A percentile compares a stretch with the other conserved stretches of the same genome.
Evolutionary conservation across 2,888 invertebrate genomes (phyloP).

Genomic region (Scaptomyza parva): DNA sequence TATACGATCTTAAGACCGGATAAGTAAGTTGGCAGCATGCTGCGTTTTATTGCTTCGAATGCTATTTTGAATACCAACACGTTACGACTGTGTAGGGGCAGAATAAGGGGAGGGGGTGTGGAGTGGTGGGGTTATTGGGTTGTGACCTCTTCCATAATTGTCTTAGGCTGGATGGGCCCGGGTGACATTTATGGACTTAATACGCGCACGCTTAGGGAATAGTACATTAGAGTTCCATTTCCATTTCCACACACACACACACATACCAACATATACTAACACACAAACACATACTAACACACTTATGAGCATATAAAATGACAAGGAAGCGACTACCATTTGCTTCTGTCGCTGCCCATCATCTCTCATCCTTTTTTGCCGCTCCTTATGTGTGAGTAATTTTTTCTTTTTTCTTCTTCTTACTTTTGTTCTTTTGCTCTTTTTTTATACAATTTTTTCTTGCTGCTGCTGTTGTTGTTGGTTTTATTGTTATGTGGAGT

Average conservation of each 20-base stretch:
- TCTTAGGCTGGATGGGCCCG: constrained; percentile 57
- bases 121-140: constrained; percentile 2
- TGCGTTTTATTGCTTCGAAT: constrained; percentile 81
- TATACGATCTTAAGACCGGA: constrained; percentile 69
- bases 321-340: constrained; percentile 58
- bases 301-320: constrained; percentile 28
- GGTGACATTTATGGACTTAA: constrained; percentile 80
- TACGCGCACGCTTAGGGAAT: constrained; percentile 74
- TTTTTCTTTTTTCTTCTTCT: constrained; percentile 10
- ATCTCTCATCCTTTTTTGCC: constrained; percentile 31
- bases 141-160: constrained; percentile 63
- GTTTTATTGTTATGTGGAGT: constrained; percentile 55
- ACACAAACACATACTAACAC: constrained; percentile 12
- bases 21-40: constrained; percentile 69
- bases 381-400: constrained; percentile 26
- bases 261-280: constrained; percentile 14
- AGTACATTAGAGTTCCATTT: constrained; percentile 78
- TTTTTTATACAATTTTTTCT: constrained; percentile 32
- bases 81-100: constrained; percentile 37
- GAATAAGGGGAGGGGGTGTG: background rate
- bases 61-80: constrained; percentile 82
- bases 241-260: constrained; percentile 42
- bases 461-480: constrained; percentile 1
- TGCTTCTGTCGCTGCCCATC: constrained; percentile 46
- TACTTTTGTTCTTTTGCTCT: constrained; percentile 3